Conservation (phyloP, 2,797 vertebrate species). For the Naso thynnoides region DNA sequence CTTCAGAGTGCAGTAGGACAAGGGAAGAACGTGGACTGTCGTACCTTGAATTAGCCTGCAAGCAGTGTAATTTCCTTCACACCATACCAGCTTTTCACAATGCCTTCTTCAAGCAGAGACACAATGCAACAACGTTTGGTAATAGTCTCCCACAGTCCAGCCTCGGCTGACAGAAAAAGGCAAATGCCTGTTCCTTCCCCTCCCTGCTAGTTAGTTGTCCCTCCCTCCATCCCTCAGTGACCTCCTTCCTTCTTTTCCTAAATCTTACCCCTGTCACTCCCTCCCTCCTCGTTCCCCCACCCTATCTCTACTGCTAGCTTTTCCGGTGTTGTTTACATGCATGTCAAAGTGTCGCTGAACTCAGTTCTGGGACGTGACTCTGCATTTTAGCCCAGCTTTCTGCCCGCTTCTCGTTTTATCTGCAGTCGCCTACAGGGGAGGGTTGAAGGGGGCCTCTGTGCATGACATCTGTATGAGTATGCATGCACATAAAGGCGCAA, state of each 20-base stretch:
- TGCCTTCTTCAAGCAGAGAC: conserved; percentile 82
- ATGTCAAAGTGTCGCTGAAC: conserved; percentile 91
- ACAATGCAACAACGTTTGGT: conserved; percentile 82
- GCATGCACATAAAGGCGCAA: conserved; percentile 10
- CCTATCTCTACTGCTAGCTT: conserved; percentile 56
- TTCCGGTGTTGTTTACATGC: conserved; percentile 89
- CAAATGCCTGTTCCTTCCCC: conserved; percentile 85
- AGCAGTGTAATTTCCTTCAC: conserved; percentile 79
- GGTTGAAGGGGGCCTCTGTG: neutral
- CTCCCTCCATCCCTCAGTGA: conserved; percentile 70
- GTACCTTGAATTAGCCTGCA: conserved; percentile 84
- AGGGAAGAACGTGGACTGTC: conserved; percentile 15
- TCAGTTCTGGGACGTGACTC: conserved; percentile 86
- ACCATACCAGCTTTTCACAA: conserved; percentile 76
- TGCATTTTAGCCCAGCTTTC: conserved; percentile 53
- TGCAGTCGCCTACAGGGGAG: neutral
- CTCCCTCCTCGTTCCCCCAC: conserved; percentile 13
- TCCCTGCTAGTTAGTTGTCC: conserved; percentile 61
- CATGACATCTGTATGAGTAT: conserved; percentile 23
- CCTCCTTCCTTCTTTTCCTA: conserved; percentile 65
- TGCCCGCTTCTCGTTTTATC: conserved; percentile 35
- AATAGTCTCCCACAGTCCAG: conserved; percentile 80
- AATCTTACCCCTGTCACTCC: conserved; percentile 3
- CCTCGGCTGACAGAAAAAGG: conserved; percentile 89
- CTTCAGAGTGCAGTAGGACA: conserved; percentile 10